A percentile compares a stretch with the other conserved stretches of the same genome.
phyloP scores from a whole-genome alignment of 2,113 vertebrate genomes.

The Helogale parvula region DNA sequence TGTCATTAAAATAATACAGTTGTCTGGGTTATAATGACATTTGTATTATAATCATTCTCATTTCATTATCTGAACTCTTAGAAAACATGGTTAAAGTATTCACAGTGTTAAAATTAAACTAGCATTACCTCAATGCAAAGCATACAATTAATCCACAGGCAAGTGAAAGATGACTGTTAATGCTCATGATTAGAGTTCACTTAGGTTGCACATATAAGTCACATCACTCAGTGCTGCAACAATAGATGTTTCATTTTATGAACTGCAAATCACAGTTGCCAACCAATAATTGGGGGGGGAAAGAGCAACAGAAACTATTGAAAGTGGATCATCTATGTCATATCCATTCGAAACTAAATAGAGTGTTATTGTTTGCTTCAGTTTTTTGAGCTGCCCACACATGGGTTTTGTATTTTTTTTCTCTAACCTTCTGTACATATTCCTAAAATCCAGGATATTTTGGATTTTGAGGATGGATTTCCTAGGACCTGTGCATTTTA shows the following conservation, averaged over 20 bases:
- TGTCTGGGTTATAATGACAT: background rate
- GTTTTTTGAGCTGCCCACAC: background rate
- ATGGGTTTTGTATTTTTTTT: background rate
- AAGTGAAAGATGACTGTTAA: background rate
- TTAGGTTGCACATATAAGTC: background rate
- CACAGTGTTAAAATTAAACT: background rate
- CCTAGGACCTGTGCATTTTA: background rate
- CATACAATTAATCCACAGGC: background rate
- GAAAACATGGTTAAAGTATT: background rate
- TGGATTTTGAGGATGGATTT: background rate
- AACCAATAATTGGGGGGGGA: background rate
- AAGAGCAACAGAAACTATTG: background rate
- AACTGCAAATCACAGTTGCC: background rate
- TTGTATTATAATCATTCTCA: background rate
- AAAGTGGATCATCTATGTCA: background rate
- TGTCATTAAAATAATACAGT: background rate
- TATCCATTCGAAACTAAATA: background rate
- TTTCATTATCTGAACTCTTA: slow-evolving; percentile 29
- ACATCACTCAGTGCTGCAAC: background rate
- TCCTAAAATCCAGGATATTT: background rate
- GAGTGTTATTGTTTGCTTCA: background rate
- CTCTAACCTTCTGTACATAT: background rate
- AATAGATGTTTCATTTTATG: background rate
- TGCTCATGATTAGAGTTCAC: background rate
- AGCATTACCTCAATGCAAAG: background rate